Evolutionary conservation across 2,797 vertebrate genomes (phyloP), one percentile per base, ranked within the genome.

Genomic region (Hylomyscus alleni): DNA sequence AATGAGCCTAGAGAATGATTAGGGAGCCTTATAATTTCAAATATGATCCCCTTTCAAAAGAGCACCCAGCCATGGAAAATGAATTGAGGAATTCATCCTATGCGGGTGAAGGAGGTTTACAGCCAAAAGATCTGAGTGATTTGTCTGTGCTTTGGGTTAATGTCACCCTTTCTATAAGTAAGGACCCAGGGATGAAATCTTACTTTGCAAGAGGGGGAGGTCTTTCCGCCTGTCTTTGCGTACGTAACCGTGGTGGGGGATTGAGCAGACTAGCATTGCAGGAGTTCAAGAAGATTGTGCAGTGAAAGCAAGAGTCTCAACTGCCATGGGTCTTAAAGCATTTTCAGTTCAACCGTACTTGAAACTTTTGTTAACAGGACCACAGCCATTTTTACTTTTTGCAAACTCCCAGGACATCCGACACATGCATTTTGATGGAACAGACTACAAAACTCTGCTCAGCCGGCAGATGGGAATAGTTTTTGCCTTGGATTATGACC

Each of bases 401-500:
- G 99, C 99, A 96, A 99, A 99, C 98, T 97, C 98, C 86, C 99
- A 98, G 96, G 99, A 99, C 82, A 98, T 99, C 67, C 98, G 98
- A 37, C 98, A 97, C 95, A 98, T 99, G 47, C 97, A 98, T 97
- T 98, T 98, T 93, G 99, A 99, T 94, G 99, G 99, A 89, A 98
- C 98, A 6, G 98, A 96, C 93, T 99, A 99, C 54, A 94, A 97
- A 96, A 98, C 90, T 93, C 94, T 99, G 86, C 97, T 99, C 87
- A 98, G 99, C 90, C 99, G 99, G 97, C 99, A 99, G 60, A 99
- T 99, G 98, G 99, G 99, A 97, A 96, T 76, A 96, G 99, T 99
- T 96, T 98, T 99, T 98, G 99, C 99, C 78, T 97, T 99, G 96
- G 99, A 99, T 97, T 99, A 99, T 93, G 99, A 99, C 97, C 99